Evolutionary conservation across 2,797 vertebrate species (phyloP), one percentile per base, ranked within the genome.

Genomic region (Pipistrellus kuhlii): DNA sequence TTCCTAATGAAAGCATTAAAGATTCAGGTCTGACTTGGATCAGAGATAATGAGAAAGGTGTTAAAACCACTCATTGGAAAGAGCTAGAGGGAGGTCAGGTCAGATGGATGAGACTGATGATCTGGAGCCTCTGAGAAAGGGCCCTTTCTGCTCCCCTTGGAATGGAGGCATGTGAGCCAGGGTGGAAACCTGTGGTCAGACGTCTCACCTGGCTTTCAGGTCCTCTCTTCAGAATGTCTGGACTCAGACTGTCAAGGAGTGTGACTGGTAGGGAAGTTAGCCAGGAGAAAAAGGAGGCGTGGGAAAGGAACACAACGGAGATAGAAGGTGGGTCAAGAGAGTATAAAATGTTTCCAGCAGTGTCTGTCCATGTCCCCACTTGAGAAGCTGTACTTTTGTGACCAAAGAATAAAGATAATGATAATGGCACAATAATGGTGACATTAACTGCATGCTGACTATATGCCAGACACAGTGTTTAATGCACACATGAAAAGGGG

Each of bases 41-140:
- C 97, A 97, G 96, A 93, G 75, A 97, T 96, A 97, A 97, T 95
- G 94, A 98, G 96, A 96, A 98, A 92, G 94, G 94, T 98, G 95
- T 96, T 97, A 94, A 95, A 96, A 96, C 84, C 94, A 97, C 96
- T 94, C 83, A 96, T 97, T 96, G 90, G 90, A 97, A 96, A 92
- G 84, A 82, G 93, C 93, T 90, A 13, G 92, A 76, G 85, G 80
- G 76, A 94, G 95, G n/a, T 84, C 90, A 96, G 94, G 55, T 94
- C 95, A 97, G 96, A 87, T 96, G 94, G 87, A 96, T 66, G 71
- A 95, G 95, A 35, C 69, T 38, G 9, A 18, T 48, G 27, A 71
- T 68, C 59, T 18, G 12, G 85, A 83, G 59, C 20, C 75, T 72
- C 48, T 12, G 38, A 59, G 8, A 32, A 12, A 90, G 77, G 57